These are phyloP conservation scores for Pachyuromys duprasi DNA, from an alignment of 2,797 vertebrate genomes.

Conservation along the genomic window DNA sequence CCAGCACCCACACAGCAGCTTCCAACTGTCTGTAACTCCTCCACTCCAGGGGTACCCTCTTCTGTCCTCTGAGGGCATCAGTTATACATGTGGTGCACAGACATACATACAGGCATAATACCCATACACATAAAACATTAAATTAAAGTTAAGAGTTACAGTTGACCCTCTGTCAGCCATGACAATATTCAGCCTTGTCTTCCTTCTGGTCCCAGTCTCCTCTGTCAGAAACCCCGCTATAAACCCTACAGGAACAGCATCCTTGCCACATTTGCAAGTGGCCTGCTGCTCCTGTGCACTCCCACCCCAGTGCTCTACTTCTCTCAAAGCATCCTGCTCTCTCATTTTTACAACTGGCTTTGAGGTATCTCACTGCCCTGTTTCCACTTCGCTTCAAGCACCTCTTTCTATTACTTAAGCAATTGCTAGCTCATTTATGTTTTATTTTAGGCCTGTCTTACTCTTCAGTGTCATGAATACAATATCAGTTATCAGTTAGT, in stretches of 20 bases:
- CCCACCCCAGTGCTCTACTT: background rate
- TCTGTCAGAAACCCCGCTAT: background rate
- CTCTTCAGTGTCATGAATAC: background rate
- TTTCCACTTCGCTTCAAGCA: background rate
- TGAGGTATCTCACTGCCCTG: background rate
- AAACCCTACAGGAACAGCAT: no score
- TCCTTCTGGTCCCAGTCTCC: background rate
- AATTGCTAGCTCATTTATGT: background rate
- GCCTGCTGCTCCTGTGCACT: accelerated
- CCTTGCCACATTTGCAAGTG: background rate
- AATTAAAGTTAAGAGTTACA: background rate
- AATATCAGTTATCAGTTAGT: background rate
- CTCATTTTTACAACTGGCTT: background rate
- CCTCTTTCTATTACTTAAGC: background rate
- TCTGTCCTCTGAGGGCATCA: background rate
- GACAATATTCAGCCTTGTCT: background rate
- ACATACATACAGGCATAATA: background rate
- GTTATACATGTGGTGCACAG: background rate
- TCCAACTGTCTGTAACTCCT: background rate
- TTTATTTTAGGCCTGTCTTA: background rate
- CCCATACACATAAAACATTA: background rate
- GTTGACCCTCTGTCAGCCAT: background rate
- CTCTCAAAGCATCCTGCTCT: background rate
- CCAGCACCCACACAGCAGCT: background rate
- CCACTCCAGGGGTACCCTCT: background rate